These are phyloP conservation scores for Panopea generosa DNA, from an alignment of 2,888 invertebrate genomes.

Conservation along the genomic window DNA sequence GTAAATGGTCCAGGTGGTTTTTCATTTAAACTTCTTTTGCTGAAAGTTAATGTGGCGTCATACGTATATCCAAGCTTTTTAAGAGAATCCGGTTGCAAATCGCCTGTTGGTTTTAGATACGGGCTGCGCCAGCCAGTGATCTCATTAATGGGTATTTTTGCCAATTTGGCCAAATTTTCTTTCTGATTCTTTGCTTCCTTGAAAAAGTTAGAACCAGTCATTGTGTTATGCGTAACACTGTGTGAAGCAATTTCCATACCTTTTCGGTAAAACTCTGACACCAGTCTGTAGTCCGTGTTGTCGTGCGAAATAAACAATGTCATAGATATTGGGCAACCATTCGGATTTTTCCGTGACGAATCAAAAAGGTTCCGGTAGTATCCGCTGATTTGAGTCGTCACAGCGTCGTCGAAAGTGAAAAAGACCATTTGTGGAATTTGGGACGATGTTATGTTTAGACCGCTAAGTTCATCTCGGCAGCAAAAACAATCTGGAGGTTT, in stretches of 20 bases:
- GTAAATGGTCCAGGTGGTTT: conserved; percentile 90
- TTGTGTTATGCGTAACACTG: conserved; percentile 76
- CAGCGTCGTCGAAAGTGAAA: conserved; percentile 80
- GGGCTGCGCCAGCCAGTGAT: conserved; percentile 80
- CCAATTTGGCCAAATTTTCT: conserved; percentile 85
- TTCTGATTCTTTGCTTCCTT: conserved; percentile 75
- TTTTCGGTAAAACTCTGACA: conserved; percentile 73
- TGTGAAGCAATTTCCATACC: conserved; percentile 79
- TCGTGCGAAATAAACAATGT: conserved; percentile 99
- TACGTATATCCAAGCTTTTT: conserved; percentile 73
- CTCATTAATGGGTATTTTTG: conserved; percentile 73
- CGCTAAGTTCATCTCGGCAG: conserved; percentile 62
- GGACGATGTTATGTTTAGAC: conserved; percentile 49
- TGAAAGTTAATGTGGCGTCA: conserved; percentile 78
- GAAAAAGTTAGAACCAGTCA: conserved; percentile 65
- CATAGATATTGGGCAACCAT: conserved; percentile 91
- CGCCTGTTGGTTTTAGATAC: conserved; percentile 77
- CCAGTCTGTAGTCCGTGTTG: conserved; percentile 99
- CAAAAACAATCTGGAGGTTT: conserved; percentile 75
- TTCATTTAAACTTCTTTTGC: conserved; percentile 64
- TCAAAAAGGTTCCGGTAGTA: conserved; percentile 70
- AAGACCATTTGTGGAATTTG: conserved; percentile 79
- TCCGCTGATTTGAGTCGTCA: conserved; percentile 69
- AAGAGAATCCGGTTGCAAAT: conserved; percentile 68
- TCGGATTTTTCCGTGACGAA: conserved; percentile 87